Evolutionary conservation across 2,888 invertebrate species (phyloP).

Genomic region (Acanthoscelides obtectus): DNA sequence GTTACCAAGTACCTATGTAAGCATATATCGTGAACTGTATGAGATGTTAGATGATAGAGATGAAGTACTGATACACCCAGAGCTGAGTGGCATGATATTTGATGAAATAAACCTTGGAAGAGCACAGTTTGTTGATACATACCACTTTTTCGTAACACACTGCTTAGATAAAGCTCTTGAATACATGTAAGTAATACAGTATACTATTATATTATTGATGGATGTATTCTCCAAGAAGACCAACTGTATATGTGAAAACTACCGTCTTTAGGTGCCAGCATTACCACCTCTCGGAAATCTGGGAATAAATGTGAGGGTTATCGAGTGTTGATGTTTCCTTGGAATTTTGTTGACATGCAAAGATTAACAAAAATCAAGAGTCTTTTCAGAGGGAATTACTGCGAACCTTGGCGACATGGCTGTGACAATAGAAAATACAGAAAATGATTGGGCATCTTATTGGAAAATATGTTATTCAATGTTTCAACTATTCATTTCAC

Average conservation of each 20-base stretch:
- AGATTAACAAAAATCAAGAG: no score
- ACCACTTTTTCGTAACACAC: slow-evolving; percentile 35
- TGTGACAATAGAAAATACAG: no score
- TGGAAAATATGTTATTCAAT: background rate
- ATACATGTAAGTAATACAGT: slow-evolving; percentile 32
- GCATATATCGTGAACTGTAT: slow-evolving; percentile 66
- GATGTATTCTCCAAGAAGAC: background rate
- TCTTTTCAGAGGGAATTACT: no score
- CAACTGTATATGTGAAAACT: no score
- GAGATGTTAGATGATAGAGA: slow-evolving; percentile 44
- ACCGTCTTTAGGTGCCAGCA: no score
- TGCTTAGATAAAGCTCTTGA: slow-evolving; percentile 39
- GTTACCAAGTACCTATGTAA: slow-evolving; percentile 72
- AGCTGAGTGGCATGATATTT: slow-evolving; percentile 31
- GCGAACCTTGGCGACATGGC: no score
- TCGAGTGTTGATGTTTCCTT: no score
- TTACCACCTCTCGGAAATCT: no score
- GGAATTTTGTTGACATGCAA: no score
- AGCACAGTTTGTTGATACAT: slow-evolving; percentile 39
- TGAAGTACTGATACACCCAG: slow-evolving; percentile 27
- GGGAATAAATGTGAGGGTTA: no score
- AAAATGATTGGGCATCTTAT: slow-evolving; percentile 3
- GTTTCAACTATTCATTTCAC: background rate
- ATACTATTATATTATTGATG: background rate
- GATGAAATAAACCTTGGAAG: slow-evolving; percentile 37